Conservation (phyloP, 2,888 invertebrate species). For the Phortica magna region DNA sequence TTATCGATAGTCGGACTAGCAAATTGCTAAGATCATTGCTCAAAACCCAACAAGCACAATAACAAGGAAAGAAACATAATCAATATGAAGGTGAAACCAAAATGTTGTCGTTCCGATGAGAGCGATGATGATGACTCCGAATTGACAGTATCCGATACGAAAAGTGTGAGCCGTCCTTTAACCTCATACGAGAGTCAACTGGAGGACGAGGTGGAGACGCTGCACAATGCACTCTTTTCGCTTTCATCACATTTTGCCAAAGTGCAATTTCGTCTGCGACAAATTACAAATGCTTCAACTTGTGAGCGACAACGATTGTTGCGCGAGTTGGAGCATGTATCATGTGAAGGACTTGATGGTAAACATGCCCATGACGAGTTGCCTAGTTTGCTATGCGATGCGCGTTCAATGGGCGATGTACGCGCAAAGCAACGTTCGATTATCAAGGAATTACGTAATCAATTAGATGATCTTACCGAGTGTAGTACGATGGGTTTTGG, state of each 20-base stretch:
- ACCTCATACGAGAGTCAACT: constrained; percentile 62
- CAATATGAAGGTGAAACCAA: constrained; percentile 12
- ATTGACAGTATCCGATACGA: background rate
- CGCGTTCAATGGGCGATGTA: constrained; percentile 59
- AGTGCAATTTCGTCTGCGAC: constrained; percentile 70
- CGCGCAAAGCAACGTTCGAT: constrained; percentile 59
- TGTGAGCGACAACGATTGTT: constrained; percentile 57
- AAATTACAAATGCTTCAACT: constrained; percentile 59
- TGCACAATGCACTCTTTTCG: constrained; percentile 65
- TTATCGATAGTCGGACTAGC: too few species aligned
- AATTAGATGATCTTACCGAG: constrained; percentile 50
- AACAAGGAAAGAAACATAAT: background rate
- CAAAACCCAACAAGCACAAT: background rate
- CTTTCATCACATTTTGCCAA: constrained; percentile 70
- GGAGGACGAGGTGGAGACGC: constrained; percentile 61
- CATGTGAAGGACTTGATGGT: constrained; percentile 52
- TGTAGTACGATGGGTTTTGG: constrained; percentile 27
- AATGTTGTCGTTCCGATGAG: constrained; percentile 1
- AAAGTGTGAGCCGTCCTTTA: constrained; percentile 34
- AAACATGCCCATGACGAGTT: constrained; percentile 45
- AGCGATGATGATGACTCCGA: background rate
- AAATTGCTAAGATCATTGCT: too few species aligned
- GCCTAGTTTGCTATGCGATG: constrained; percentile 58
- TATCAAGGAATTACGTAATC: constrained; percentile 55
- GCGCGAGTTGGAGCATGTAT: constrained; percentile 61